Evolutionary conservation across 2,797 vertebrate genomes (phyloP), one percentile per base, ranked within the genome.

Genomic region (Philypnodon macrostomus): DNA sequence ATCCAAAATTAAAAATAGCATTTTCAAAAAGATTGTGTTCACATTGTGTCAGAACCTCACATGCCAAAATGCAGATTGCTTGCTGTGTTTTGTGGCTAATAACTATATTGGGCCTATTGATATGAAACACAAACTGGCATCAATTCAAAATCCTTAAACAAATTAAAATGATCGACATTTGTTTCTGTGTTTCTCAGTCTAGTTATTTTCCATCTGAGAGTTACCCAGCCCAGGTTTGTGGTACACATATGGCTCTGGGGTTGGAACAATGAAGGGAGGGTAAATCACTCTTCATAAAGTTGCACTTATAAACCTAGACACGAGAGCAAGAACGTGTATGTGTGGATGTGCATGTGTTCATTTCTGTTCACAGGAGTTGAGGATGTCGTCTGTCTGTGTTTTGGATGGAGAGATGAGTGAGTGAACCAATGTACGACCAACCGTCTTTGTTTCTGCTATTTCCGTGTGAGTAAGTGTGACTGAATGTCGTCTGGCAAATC

Each of bases 231-330:
- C 71, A 70, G 66, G 67, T 78, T 57, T 67, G 63, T 21, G 35
- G 32, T 16, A 10, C 40, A 42, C 40, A 42, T 65, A 46, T 79
- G 75, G 78, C 79, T 81, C 57, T 5, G 7, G 23, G 16, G 34
- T 45, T 60, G 73, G 57, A 45, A n/a, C 21, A 40, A 32, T 42
- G 1, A 26, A 36, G 41, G 55, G 63, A 69, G 58, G 67, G 67
- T 59, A 55, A 1, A 75, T 85, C 79, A 83, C 80, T 88, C 83
- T 83, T 88, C 76, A 83, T 80, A 55, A 85, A 81, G 83, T 88
- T 90, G 88, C 90, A 90, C 88, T 91, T 89, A 87, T 74, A 76
- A 88, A 86, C 72, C 80, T 81, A 82, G 78, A 90, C 88, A 88
- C 70, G 54, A 79, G 74, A 58, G 64, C 33, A 68, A 75, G 63